phyloP scores from a whole-genome alignment of 2,113 vertebrate species.

The Isichthys henryi region DNA sequence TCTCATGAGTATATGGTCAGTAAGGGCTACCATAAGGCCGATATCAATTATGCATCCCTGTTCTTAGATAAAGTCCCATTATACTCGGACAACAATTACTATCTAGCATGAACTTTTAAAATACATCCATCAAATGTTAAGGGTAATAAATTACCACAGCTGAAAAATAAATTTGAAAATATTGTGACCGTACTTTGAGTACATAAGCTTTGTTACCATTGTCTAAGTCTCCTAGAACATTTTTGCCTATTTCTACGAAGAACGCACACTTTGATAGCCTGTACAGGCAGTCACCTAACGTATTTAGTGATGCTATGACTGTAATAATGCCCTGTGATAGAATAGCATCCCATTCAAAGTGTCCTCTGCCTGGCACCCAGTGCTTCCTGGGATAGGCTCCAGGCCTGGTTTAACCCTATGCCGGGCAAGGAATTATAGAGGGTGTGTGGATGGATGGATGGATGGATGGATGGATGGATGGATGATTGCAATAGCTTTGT shows the following conservation, averaged over 20 bases:
- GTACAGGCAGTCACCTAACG: not conserved
- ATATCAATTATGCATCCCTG: not conserved
- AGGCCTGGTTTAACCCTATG: not conserved
- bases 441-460: not conserved
- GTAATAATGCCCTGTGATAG: not conserved
- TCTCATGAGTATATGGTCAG: not conserved
- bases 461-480: not conserved
- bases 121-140: not conserved
- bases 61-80: not conserved
- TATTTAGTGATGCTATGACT: not conserved
- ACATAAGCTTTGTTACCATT: not conserved
- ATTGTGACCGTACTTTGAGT: not conserved
- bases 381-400: not conserved
- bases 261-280: not conserved
- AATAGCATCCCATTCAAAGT: not conserved
- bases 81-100: not conserved
- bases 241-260: not conserved
- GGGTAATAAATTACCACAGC: not conserved
- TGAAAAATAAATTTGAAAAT: not conserved
- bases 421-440: not conserved
- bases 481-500: constrained; percentile 1
- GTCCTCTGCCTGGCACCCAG: not conserved
- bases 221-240: not conserved
- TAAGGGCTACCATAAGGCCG: not conserved
- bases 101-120: not conserved